Evolutionary conservation across 2,113 vertebrate species (phyloP).

Genomic region (Crotalus horridus): DNA sequence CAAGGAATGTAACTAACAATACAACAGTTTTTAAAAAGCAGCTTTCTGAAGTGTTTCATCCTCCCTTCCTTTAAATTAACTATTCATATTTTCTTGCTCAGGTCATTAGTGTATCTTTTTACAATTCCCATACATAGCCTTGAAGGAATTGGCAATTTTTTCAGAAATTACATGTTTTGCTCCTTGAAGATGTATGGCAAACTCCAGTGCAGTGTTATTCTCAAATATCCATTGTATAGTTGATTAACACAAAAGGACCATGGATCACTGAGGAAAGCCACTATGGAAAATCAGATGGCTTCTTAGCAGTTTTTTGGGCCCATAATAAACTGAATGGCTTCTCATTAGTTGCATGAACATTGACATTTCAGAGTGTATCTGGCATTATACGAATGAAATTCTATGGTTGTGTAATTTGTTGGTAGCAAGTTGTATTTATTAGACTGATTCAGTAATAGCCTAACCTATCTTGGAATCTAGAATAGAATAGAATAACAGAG

Average conservation of each 20-base stretch:
- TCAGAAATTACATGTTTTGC: background rate
- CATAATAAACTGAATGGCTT: background rate
- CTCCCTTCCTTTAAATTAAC: background rate
- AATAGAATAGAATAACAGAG: too few species aligned
- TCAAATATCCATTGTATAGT: background rate
- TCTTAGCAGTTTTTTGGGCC: background rate
- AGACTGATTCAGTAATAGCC: background rate
- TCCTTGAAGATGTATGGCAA: background rate
- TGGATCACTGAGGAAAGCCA: background rate
- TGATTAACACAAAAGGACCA: background rate
- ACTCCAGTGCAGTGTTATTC: too few species aligned
- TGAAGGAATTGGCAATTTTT: background rate
- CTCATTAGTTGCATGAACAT: background rate
- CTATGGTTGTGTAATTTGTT: background rate
- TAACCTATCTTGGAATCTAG: background rate
- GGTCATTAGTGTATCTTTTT: background rate
- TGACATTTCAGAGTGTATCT: fast-evolving
- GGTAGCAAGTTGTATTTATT: background rate
- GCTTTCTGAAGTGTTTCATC: background rate
- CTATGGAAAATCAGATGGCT: background rate
- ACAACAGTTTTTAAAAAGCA: background rate
- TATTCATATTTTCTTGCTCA: background rate
- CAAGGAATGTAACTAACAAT: background rate
- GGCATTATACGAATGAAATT: background rate
- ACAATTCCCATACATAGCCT: background rate